phyloP scores from a whole-genome alignment of 2,113 vertebrate genomes.

The Gymnogyps californianus region DNA sequence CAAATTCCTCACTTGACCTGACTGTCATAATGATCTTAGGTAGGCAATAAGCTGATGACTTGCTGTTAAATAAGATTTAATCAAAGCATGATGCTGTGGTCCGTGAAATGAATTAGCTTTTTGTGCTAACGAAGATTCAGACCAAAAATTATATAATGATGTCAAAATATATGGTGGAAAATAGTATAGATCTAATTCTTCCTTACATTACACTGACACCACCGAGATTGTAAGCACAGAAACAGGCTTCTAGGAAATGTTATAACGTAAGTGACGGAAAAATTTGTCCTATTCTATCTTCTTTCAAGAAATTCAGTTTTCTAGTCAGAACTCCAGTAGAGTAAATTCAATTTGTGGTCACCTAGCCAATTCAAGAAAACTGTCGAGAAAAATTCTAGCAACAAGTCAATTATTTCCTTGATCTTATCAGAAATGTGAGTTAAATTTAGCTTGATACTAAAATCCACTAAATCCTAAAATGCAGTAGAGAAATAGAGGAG shows the following conservation, averaged over 20 bases:
- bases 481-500: background rate
- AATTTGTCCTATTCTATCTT: background rate
- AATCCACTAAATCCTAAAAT: background rate
- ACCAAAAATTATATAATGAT: background rate
- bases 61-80: background rate
- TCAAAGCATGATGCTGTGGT: background rate
- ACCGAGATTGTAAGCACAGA: background rate
- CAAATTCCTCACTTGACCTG: background rate
- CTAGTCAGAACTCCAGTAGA: background rate
- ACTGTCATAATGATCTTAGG: background rate
- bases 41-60: background rate
- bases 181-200: background rate
- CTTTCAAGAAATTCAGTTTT: background rate
- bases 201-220: background rate
- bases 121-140: background rate
- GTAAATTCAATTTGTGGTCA: background rate
- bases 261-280: background rate
- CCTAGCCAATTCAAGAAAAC: background rate
- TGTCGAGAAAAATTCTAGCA: background rate
- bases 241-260: background rate
- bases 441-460: background rate
- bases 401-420: background rate
- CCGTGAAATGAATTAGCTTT: background rate
- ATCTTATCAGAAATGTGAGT: background rate
- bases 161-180: background rate